phyloP scores from a whole-genome alignment of 2,113 vertebrate genomes.

The Aegithalos caudatus region DNA sequence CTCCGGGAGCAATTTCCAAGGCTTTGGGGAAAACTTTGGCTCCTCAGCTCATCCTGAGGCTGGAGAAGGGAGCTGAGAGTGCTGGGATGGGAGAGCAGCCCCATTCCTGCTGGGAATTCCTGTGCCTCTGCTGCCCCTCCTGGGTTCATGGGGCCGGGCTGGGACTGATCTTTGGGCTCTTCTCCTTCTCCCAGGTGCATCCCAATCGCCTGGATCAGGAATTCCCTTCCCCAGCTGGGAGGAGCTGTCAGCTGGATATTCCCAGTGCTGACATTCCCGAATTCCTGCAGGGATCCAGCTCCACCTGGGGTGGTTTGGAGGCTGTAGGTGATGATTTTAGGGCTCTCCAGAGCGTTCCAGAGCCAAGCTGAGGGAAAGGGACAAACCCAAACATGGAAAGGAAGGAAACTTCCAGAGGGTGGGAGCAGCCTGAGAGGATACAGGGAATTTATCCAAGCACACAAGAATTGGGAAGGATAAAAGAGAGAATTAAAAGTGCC shows the following conservation, averaged over 20 bases:
- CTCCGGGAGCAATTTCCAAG: background rate
- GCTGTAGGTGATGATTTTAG: background rate
- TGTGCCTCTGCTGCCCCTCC: background rate
- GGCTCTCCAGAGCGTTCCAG: background rate
- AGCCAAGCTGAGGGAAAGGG: background rate
- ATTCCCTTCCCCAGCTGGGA: background rate
- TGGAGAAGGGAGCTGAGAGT: background rate
- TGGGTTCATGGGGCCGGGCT: fast-evolving
- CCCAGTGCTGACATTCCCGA: background rate
- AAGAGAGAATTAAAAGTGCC: background rate
- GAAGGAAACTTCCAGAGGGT: too few relatives aligned
- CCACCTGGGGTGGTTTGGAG: fast-evolving
- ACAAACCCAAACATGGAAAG: background rate
- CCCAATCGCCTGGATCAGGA: background rate
- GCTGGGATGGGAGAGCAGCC: background rate
- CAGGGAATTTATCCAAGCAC: background rate
- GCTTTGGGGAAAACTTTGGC: background rate
- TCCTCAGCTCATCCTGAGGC: background rate
- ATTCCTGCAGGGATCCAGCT: background rate
- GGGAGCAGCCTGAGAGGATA: background rate
- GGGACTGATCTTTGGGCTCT: background rate
- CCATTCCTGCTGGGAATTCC: background rate
- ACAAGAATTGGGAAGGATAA: background rate
- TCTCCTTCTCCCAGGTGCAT: background rate
- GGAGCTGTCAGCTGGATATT: background rate